Evolutionary conservation across 2,113 vertebrate species (phyloP), one percentile per base, ranked within the genome.

Genomic region (Pseudorhombus dupliciocellatus): DNA sequence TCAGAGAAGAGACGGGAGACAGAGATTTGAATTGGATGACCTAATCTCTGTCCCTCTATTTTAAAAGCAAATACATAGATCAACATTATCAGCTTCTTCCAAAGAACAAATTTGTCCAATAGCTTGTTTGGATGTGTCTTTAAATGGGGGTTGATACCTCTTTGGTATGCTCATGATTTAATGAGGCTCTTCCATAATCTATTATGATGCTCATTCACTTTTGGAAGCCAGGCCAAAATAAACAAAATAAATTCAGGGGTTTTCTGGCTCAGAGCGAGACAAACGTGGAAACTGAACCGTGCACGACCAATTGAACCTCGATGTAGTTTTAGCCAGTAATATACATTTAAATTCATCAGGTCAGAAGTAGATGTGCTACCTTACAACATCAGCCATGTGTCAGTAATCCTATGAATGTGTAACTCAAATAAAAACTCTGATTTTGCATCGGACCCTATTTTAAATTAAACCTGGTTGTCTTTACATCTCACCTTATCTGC

Each of bases 101-200:
- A 73, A 73, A 74, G 74, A 78, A 79, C 57, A 66, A 52, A 52
- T 11, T 11, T 11, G 2, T 34, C 51, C 42, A 51, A 26, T 51
- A 67, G 70, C 67, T 63, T 77, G 66, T 89, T 73, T 53, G 71
- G 62, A 25, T 53, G 7, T 56, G 78, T 67, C 72, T 77, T 61
- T 69, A 18, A 57, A 65, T 16, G 28, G 26, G 10, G 55, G 52
- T 21, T 18, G 52, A 10, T 62, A 40, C 53, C 53, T 85, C 55
- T 77, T 82, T 46, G 65, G 61, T 58, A 26, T 78, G 81, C 60
- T 75, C 66, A 58, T 84, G 68, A 80, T 81, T 85, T 86, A 86
- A 88, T 73, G 72, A 85, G 67, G 25, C 34, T 68, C 54, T 30
- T 18, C 59, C 70, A 73, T 84, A 81, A 86, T 86, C 70, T 66